These are phyloP conservation scores for Venturia canescens DNA, from an alignment of 1,140 invertebrate species.

Conservation along the genomic window DNA sequence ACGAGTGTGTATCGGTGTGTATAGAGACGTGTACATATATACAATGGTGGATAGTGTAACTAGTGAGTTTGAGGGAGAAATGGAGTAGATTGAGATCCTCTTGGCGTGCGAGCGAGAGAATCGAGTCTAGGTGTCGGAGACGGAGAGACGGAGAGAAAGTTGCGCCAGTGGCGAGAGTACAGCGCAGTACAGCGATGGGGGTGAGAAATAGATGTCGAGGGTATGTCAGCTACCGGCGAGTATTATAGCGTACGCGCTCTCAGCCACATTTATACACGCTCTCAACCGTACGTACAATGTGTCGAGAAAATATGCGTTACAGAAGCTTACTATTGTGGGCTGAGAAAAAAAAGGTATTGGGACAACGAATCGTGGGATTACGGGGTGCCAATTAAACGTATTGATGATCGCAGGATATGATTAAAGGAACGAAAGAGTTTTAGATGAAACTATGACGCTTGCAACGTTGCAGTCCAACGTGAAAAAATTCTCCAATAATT, in stretches of 20 bases:
- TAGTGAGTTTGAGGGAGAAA: conserved; percentile 36
- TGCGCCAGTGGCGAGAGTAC: conserved; percentile 54
- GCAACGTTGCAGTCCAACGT: no score
- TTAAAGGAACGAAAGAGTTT: no score
- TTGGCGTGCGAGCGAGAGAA: conserved; percentile 21
- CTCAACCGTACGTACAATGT: neutral
- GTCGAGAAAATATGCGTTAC: no score
- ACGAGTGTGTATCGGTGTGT: neutral
- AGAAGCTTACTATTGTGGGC: no score
- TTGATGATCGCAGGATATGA: no score
- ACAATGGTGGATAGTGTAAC: neutral
- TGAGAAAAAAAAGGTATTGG: no score
- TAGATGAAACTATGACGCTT: no score
- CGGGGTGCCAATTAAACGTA: no score
- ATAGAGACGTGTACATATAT: conserved; percentile 1
- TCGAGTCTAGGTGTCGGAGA: conserved; percentile 5
- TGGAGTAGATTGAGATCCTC: conserved; percentile 29
- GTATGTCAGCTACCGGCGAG: conserved; percentile 71
- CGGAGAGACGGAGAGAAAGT: conserved; percentile 36
- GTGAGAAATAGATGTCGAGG: conserved; percentile 72
- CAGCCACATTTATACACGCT: conserved; percentile 46
- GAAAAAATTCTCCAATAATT: no score
- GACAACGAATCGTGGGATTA: no score
- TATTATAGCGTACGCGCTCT: conserved; percentile 60
- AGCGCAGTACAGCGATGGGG: neutral